Percentiles rank a stretch among this genome's conserved stretches.
phyloP scores from a whole-genome alignment of 2,797 vertebrate species.

The Vireo griseus region DNA sequence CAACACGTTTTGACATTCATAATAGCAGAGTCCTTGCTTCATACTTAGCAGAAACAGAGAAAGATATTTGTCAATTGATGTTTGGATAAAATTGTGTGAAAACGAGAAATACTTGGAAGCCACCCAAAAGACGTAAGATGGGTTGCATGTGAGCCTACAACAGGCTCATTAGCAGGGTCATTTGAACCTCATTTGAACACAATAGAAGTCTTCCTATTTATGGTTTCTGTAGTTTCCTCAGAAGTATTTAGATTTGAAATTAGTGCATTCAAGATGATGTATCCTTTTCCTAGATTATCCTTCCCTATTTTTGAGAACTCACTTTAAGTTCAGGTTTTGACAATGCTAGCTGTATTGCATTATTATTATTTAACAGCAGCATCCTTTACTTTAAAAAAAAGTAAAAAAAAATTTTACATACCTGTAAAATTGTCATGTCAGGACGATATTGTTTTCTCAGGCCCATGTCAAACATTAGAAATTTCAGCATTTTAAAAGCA shows the following conservation, averaged over 20 bases:
- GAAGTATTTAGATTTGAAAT: background rate
- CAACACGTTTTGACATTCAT: background rate
- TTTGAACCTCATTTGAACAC: background rate
- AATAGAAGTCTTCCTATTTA: background rate
- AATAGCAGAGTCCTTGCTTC: background rate
- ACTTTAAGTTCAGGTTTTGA: background rate
- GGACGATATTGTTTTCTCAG: conserved; percentile 94
- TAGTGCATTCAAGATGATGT: background rate
- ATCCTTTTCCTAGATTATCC: background rate
- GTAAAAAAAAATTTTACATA: too few species aligned
- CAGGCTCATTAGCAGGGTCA: background rate
- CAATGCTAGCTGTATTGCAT: background rate
- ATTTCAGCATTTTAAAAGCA: conserved; percentile 92
- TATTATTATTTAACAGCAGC: background rate
- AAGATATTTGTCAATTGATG: background rate
- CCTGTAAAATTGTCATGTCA: conserved; percentile 97
- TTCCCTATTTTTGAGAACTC: background rate
- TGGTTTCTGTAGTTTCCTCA: background rate
- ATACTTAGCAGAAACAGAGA: background rate
- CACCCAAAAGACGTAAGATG: background rate
- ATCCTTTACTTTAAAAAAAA: background rate
- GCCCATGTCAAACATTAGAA: conserved; percentile 94
- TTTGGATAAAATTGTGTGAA: background rate
- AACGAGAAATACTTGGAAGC: background rate
- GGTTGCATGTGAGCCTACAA: background rate